phyloP scores from a whole-genome alignment of 2,888 invertebrate genomes.

The Scaptomyza flava region DNA sequence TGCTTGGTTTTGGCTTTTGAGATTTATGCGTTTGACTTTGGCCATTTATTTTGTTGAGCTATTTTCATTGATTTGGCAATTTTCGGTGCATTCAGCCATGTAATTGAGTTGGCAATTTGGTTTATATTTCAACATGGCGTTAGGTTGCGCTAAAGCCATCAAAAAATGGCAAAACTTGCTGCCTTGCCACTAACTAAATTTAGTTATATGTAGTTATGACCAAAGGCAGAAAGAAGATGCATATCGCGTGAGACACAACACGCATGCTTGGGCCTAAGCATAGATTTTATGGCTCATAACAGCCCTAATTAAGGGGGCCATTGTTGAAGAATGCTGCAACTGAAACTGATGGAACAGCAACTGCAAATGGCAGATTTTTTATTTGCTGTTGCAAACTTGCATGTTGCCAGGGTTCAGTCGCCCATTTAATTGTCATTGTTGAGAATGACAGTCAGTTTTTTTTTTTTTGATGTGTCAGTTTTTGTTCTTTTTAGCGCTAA shows the following conservation, averaged over 20 bases:
- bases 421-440: conserved; percentile 73
- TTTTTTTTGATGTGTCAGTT: not conserved
- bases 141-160: conserved; percentile 2
- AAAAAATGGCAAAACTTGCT: conserved; percentile 9
- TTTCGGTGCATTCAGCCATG: conserved; percentile 66
- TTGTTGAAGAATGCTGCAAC: conserved; percentile 55
- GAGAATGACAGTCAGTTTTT: conserved; percentile 44
- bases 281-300: conserved; percentile 72
- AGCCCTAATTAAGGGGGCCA: conserved; percentile 68
- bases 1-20: conserved; percentile 36
- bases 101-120: conserved; percentile 70
- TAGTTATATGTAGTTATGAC: conserved; percentile 37
- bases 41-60: conserved; percentile 67
- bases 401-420: conserved; percentile 77
- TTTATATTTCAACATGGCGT: not conserved
- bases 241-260: conserved; percentile 64
- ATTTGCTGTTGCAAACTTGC: conserved; percentile 45
- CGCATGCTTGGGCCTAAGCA: conserved; percentile 22
- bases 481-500: conserved; percentile 50
- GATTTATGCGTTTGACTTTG: conserved; percentile 63
- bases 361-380: conserved; percentile 57
- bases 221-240: conserved; percentile 29
- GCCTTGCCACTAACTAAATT: conserved; percentile 10
- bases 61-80: conserved; percentile 66
- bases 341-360: not conserved